Evolutionary conservation across 2,113 vertebrate species (phyloP), one percentile per base, ranked within the genome.

Genomic region (Boulengeromyrus knoepffleri): DNA sequence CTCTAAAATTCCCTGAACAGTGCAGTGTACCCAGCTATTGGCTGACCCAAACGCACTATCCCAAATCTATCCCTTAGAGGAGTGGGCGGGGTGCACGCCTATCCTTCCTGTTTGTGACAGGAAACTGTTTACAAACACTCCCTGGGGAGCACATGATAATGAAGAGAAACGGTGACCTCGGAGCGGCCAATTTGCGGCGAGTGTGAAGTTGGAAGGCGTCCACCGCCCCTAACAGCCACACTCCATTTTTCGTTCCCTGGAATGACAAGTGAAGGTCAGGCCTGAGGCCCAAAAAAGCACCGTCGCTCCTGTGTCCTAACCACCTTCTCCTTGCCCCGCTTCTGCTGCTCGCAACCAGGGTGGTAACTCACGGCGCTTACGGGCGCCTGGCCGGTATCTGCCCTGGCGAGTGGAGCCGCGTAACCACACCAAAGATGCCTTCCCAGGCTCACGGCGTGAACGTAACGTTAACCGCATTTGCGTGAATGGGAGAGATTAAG

Each of bases 101-200:
- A 88, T 90, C 89, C 70, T 89, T 89, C 56, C 66, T 85, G 89
- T 31, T 88, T 89, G 2, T 85, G 83, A 91, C 0, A 0, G 53
- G 88, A 17, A 74, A 89, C 77, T 93, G 87, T 89, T 91, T 89
- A 90, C 62, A 89, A 92, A 92, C 53, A 89, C 92, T 90, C 88
- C 87, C 85, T 86, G 39, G 53, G 92, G 27, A 89, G 4, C 24
- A 88, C 89, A 42, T 49, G 87, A 56, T 80, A 88, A 87, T 50
- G 90, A 92, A 90, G 92, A 94, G 84, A 90, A 91, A 93, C 19
- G 88, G 70, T 87, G 91, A 94, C 89, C 89, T 56, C 87, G 87
- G 53, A 46, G 87, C 0, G 31, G 12, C 83, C 89, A 92, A 90
- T 92, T 15, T 91, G 19, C 91, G 52, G 0, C 0, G 66, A 92